phyloP scores from a whole-genome alignment of 2,888 invertebrate genomes.

The Pristionchus arcanus region DNA sequence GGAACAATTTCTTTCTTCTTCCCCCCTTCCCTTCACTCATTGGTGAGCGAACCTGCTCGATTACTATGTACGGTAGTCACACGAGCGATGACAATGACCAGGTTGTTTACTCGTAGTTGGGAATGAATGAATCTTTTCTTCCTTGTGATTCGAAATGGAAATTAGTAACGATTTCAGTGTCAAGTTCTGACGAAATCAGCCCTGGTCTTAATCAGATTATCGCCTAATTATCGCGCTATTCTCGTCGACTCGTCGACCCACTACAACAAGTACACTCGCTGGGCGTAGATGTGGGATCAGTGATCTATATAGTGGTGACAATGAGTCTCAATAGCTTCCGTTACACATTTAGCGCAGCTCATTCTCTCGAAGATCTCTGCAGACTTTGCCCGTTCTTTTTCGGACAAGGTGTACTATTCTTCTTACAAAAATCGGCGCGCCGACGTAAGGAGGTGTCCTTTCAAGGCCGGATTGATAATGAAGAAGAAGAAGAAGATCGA shows the following conservation, averaged over 20 bases:
- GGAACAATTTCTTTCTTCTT: background rate
- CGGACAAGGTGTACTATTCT: background rate
- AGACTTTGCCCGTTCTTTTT: conserved; percentile 7
- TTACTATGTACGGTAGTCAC: conserved; percentile 37
- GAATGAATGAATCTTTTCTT: background rate
- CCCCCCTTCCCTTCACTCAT: background rate
- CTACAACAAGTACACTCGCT: background rate
- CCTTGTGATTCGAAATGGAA: conserved; percentile 3
- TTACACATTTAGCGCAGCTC: background rate
- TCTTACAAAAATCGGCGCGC: background rate
- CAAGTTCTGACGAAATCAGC: background rate
- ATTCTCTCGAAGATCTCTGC: background rate
- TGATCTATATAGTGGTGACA: background rate
- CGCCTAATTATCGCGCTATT: conserved; percentile 1
- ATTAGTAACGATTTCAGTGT: background rate
- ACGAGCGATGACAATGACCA: conserved; percentile 13
- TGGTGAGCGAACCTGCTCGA: conserved; percentile 3
- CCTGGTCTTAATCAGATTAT: background rate
- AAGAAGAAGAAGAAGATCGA: background rate
- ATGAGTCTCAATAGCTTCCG: background rate
- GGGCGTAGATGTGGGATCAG: background rate
- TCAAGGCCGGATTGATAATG: background rate
- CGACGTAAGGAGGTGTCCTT: background rate
- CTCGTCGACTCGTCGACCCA: background rate
- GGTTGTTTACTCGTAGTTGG: background rate